Conservation (phyloP, 2,888 invertebrate genomes). For the Tenthredo amoena region DNA sequence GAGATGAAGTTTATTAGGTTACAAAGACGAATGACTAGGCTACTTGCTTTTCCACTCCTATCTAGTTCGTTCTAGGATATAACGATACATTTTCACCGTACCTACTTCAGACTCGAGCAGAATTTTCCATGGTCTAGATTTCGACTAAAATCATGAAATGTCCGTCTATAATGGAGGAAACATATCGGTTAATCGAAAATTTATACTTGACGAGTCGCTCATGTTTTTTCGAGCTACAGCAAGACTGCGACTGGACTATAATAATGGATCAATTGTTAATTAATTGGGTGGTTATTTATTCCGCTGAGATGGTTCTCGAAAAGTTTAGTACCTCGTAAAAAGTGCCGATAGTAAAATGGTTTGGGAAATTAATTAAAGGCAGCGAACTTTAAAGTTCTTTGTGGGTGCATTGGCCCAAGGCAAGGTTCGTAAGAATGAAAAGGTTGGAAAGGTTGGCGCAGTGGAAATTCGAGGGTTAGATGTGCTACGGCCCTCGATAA, state of each 20-base stretch:
- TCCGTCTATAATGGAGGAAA: neutral
- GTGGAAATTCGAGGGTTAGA: slow-evolving; percentile 53
- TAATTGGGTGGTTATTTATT: slow-evolving; percentile 39
- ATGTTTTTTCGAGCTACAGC: neutral
- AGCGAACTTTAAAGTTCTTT: slow-evolving; percentile 62
- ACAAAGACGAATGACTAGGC: slow-evolving; percentile 35
- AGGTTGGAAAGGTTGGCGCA: slow-evolving; percentile 43
- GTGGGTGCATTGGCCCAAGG: slow-evolving; percentile 56
- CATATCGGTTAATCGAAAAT: neutral
- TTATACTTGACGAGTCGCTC: neutral
- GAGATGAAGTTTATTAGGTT: slow-evolving; percentile 36
- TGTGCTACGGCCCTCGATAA: slow-evolving; percentile 60
- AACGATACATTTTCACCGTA: slow-evolving; percentile 1
- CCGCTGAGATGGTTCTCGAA: neutral
- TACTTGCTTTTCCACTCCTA: slow-evolving; percentile 14
- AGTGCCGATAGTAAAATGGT: slow-evolving; percentile 48
- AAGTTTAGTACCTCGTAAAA: slow-evolving; percentile 31
- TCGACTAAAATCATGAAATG: neutral
- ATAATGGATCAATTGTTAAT: slow-evolving; percentile 25
- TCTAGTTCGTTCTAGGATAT: neutral
- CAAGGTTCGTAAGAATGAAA: slow-evolving; percentile 57
- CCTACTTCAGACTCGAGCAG: neutral
- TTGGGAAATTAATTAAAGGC: slow-evolving; percentile 63
- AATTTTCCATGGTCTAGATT: neutral
- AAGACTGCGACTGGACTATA: neutral